Conservation (phyloP, 2,113 vertebrate genomes). For the Oncorhynchus gorbuscha region DNA sequence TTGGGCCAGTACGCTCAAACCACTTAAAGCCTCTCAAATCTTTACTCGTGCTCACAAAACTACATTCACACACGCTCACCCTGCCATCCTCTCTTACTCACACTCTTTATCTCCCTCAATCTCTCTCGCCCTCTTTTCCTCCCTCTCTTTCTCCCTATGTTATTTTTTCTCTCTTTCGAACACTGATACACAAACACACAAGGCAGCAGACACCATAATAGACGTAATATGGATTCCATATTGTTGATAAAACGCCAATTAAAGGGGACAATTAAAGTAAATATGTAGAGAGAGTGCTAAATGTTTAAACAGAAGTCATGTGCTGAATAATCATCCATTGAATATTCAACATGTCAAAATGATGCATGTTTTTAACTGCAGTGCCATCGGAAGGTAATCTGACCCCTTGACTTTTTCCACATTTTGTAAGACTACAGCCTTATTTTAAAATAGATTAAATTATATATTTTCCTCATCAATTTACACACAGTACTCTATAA, state of each 20-base stretch:
- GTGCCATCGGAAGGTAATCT: no score
- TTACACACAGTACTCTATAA: no score
- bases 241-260: no score
- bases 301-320: neutral
- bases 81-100: neutral
- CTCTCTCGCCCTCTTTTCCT: neutral
- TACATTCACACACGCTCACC: neutral
- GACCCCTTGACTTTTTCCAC: no score
- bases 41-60: neutral
- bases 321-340: neutral
- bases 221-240: no score
- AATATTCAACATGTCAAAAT: neutral
- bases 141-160: neutral
- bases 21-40: neutral
- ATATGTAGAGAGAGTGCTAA: neutral
- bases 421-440: no score
- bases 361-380: no score
- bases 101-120: neutral
- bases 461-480: no score
- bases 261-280: no score
- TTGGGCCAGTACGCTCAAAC: constrained; percentile 21
- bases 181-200: neutral
- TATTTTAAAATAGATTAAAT: no score
- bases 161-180: neutral
- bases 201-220: neutral